Evolutionary conservation across 2,888 invertebrate species (phyloP).

Genomic region (Tethea ocularis): DNA sequence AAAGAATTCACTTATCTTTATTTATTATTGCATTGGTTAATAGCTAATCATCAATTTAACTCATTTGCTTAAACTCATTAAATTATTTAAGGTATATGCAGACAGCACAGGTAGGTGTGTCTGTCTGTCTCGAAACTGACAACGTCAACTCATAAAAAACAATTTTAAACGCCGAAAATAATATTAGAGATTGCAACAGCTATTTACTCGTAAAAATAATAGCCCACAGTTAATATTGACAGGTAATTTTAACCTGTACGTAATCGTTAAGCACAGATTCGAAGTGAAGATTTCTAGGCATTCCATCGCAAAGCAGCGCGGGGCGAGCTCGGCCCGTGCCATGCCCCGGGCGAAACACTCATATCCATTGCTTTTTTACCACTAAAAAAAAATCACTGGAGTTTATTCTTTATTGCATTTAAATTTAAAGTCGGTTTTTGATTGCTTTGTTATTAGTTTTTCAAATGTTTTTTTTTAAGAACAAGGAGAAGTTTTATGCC

Average conservation of each 20-base stretch:
- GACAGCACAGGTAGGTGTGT: neutral
- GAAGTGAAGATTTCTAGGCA: constrained; percentile 61
- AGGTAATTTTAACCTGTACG: constrained; percentile 55
- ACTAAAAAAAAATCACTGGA: constrained; percentile 18
- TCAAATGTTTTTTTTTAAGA: constrained; percentile 38
- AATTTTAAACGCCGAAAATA: constrained; percentile 32
- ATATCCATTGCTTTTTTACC: constrained; percentile 34
- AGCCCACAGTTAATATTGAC: constrained; percentile 52
- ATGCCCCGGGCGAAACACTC: constrained; percentile 55
- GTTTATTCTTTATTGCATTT: constrained; percentile 28
- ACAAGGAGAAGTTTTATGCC: constrained; percentile 50
- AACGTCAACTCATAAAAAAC: constrained; percentile 14
- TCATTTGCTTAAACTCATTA: neutral
- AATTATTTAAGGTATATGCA: constrained; percentile 1
- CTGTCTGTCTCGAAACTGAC: neutral
- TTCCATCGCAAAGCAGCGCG: constrained; percentile 16
- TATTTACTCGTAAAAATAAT: constrained; percentile 42
- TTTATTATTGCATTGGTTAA: neutral
- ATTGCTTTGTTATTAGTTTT: constrained; percentile 31
- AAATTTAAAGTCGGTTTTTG: constrained; percentile 30
- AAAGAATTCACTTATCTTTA: too few relatives aligned
- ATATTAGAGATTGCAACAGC: constrained; percentile 35
- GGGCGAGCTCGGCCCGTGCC: constrained; percentile 60
- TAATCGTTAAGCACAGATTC: constrained; percentile 52
- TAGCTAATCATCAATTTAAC: neutral